A percentile compares a stretch with the other conserved stretches of the same genome.
phyloP scores from a whole-genome alignment of 1,140 invertebrate species.

The Tetragonula clypearis region DNA sequence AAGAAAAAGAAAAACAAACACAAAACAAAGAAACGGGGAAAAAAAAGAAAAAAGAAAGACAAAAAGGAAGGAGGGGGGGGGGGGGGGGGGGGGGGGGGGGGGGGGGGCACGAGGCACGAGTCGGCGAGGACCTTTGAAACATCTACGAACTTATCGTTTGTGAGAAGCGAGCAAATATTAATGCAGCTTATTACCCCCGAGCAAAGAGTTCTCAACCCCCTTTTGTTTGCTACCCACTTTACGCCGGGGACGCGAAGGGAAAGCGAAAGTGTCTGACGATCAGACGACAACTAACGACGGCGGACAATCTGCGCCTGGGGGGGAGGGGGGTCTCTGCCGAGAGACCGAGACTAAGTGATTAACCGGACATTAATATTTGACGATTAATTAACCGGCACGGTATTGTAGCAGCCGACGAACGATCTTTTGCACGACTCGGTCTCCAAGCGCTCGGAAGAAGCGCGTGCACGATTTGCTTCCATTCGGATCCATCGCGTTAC shows the following conservation, averaged over 20 bases:
- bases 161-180: constrained; percentile 66
- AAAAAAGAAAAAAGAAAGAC: no score
- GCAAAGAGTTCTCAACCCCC: constrained; percentile 51
- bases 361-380: constrained; percentile 36
- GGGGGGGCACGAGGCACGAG: no score
- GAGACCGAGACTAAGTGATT: constrained; percentile 25
- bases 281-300: constrained; percentile 31
- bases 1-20: no score
- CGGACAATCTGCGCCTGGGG: constrained; percentile 8
- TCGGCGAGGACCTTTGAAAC: no score
- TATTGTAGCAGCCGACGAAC: background rate
- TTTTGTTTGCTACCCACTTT: constrained; percentile 57
- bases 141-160: constrained; percentile 60
- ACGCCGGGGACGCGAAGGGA: constrained; percentile 17
- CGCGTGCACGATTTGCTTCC: background rate
- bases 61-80: no score
- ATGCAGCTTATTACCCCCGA: constrained; percentile 64
- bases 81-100: no score
- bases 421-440: background rate
- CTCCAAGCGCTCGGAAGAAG: no score
- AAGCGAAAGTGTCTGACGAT: constrained; percentile 53
- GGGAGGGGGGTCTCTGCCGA: background rate
- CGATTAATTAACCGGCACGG: constrained; percentile 31
- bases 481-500: background rate
- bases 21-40: no score